Evolutionary conservation across 2,113 vertebrate species (phyloP).

Genomic region (Neopipo cinnamomea): DNA sequence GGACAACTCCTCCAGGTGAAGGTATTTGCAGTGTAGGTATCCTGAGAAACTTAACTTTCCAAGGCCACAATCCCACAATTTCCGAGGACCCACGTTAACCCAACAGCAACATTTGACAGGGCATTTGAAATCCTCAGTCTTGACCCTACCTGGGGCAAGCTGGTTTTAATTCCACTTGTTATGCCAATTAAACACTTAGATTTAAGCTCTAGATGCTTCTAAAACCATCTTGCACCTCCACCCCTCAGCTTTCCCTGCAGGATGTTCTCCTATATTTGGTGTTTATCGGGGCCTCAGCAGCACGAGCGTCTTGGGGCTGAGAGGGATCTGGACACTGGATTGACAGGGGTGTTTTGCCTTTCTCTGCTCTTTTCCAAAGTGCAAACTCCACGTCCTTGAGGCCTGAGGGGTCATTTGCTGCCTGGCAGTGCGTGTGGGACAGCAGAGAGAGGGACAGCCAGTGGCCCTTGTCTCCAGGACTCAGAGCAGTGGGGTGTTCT

Average conservation of each 20-base stretch:
- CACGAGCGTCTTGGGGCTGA: accelerated
- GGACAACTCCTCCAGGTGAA: neutral
- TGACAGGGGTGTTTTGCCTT: neutral
- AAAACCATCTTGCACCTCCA: neutral
- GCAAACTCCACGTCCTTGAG: neutral
- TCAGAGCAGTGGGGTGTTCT: neutral
- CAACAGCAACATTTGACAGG: neutral
- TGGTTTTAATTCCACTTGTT: neutral
- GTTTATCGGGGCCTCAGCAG: neutral
- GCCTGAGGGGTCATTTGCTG: neutral
- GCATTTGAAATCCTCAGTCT: neutral
- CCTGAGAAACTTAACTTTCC: neutral
- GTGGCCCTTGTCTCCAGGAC: neutral
- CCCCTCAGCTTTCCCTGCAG: neutral
- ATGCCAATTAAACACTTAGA: neutral
- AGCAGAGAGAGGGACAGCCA: neutral
- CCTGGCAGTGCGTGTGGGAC: neutral
- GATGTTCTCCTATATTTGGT: accelerated
- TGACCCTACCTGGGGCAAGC: neutral
- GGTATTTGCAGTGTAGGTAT: neutral
- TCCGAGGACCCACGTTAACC: neutral
- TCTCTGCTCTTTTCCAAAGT: neutral
- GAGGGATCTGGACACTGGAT: neutral
- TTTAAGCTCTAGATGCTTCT: neutral
- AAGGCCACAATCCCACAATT: neutral